A percentile compares a stretch with the other conserved stretches of the same genome.
Conservation (phyloP, 1,140 invertebrate genomes). For the Ostrea denselamellosa region DNA sequence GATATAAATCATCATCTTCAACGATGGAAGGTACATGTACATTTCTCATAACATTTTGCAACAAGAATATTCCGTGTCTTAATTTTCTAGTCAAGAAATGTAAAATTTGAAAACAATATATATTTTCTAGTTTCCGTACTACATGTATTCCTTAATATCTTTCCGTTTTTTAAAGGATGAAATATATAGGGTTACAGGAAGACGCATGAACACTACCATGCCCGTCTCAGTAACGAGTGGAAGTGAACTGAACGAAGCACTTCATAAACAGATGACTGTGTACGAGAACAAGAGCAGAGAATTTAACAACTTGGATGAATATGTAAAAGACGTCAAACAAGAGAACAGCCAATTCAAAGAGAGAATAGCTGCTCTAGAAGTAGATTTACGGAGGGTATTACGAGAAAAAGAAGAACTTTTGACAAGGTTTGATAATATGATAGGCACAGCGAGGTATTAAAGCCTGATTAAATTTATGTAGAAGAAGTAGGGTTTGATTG, state of each 20-base stretch:
- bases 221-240: not conserved
- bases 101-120: not conserved
- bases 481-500: too few species aligned
- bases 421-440: not conserved
- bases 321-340: not conserved
- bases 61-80: not conserved
- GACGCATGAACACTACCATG: not conserved
- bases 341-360: constrained; percentile 1
- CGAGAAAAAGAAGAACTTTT: constrained; percentile 16
- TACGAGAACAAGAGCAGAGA: not conserved
- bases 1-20: not conserved
- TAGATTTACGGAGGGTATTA: not conserved
- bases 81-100: not conserved
- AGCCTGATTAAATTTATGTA: not conserved
- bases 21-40: constrained; percentile 33
- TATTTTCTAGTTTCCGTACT: too few species aligned
- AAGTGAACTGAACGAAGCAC: not conserved
- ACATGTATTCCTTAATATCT: not conserved
- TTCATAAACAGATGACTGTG: not conserved
- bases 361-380: not conserved
- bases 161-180: not conserved
- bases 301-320: not conserved
- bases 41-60: not conserved
- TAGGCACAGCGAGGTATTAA: not conserved
- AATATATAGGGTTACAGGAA: not conserved